Evolutionary conservation across 2,797 vertebrate species (phyloP).

Genomic region (Etheostoma nigrum): DNA sequence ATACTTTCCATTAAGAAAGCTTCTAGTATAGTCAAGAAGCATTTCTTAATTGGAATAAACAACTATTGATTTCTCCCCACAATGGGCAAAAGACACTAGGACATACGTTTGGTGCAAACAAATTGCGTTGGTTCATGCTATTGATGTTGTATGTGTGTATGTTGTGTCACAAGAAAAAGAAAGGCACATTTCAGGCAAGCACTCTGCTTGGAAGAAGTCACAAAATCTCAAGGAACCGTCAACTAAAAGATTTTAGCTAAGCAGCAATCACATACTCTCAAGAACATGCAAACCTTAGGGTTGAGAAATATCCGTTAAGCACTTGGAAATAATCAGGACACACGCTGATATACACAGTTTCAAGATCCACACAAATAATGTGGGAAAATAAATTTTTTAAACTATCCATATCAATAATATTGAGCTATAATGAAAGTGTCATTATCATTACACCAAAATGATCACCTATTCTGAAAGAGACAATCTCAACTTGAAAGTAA

Average conservation of each 20-base stretch:
- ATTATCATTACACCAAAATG: slow-evolving; percentile 7
- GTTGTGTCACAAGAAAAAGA: neutral
- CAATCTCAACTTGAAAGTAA: slow-evolving; percentile 8
- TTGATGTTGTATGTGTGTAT: neutral
- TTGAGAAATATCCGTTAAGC: slow-evolving; percentile 7
- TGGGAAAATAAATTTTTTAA: neutral
- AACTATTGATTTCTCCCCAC: slow-evolving; percentile 13
- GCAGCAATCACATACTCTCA: neutral
- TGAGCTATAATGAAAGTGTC: slow-evolving; percentile 3
- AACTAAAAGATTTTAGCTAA: slow-evolving; percentile 22
- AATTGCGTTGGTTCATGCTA: neutral
- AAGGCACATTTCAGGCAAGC: neutral
- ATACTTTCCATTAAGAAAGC: slow-evolving; percentile 25
- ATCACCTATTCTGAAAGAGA: slow-evolving; percentile 1
- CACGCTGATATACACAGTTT: neutral
- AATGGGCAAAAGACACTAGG: slow-evolving; percentile 3
- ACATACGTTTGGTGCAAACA: neutral
- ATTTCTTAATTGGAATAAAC: neutral
- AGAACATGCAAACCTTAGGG: neutral
- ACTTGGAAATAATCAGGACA: slow-evolving; percentile 1
- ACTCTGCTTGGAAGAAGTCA: neutral
- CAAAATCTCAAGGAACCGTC: neutral
- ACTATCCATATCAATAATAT: slow-evolving; percentile 4
- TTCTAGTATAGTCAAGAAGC: slow-evolving; percentile 1
- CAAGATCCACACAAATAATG: neutral